Evolutionary conservation across 2,113 vertebrate species (phyloP).

Genomic region (Pollachius pollachius): DNA sequence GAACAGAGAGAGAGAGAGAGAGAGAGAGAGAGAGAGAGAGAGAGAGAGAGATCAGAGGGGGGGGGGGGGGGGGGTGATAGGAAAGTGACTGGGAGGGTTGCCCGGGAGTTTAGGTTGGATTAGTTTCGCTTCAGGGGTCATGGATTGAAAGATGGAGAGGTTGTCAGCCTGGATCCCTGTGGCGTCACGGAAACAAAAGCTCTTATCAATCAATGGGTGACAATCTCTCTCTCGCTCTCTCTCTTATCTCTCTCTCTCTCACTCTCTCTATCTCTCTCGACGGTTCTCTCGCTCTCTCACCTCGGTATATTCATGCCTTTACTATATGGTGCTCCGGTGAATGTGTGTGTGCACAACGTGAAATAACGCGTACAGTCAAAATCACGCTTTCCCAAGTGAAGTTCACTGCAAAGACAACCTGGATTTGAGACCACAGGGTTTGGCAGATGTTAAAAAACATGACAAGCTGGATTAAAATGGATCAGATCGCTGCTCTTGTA

Average conservation of each 20-base stretch:
- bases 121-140: constrained; percentile 69
- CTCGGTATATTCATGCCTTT: not conserved
- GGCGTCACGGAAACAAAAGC: constrained; percentile 64
- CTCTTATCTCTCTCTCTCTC: not conserved
- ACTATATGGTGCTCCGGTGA: too few species aligned
- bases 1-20: constrained; percentile 12
- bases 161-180: constrained; percentile 30
- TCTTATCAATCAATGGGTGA: constrained; percentile 63
- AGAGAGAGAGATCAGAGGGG: not conserved
- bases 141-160: constrained; percentile 58
- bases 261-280: not conserved
- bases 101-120: constrained; percentile 70
- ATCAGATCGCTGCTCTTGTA: too few species aligned
- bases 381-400: too few species aligned
- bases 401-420: too few species aligned
- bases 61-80: not conserved
- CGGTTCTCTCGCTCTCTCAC: not conserved
- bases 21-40: constrained; percentile 3
- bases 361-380: too few species aligned
- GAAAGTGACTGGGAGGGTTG: constrained; percentile 47
- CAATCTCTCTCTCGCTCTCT: constrained; percentile 12
- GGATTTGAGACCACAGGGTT: too few species aligned
- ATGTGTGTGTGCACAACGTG: too few species aligned
- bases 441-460: too few species aligned
- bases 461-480: too few species aligned